Evolutionary conservation across 1,140 invertebrate genomes (phyloP).

Genomic region (Temnothorax nylanderi): DNA sequence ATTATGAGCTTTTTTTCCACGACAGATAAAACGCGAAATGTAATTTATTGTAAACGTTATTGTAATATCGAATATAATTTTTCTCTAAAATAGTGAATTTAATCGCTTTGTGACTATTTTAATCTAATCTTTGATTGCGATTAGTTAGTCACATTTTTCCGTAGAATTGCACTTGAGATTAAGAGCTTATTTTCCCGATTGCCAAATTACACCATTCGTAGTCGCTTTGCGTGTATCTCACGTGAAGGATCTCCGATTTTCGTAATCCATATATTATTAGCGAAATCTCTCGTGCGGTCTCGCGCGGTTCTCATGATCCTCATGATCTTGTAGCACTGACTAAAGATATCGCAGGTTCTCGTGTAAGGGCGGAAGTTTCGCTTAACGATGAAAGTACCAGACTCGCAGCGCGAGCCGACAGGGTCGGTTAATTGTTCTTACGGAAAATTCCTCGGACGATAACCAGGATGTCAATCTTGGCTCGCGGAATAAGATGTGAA

Average conservation of each 20-base stretch:
- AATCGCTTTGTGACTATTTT: not conserved
- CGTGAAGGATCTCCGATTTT: conserved; percentile 13
- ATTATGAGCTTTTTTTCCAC: not conserved
- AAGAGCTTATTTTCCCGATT: not conserved
- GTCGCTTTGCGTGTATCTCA: not conserved
- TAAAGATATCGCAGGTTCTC: conserved; percentile 63
- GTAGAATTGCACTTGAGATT: not conserved
- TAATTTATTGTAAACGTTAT: not conserved
- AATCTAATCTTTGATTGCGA: not conserved
- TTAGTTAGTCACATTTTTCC: not conserved
- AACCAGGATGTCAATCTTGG: conserved; percentile 76
- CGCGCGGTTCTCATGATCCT: conserved; percentile 22
- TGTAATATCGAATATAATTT: not conserved
- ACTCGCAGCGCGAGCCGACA: conserved; percentile 73
- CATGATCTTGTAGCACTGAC: conserved; percentile 51
- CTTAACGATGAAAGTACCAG: conserved; percentile 79
- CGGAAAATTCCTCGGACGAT: conserved; percentile 78
- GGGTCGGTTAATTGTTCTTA: conserved; percentile 78
- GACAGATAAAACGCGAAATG: not conserved
- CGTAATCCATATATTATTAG: conserved; percentile 37
- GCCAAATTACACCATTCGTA: not conserved
- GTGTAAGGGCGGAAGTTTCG: conserved; percentile 71
- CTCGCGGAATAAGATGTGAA: conserved; percentile 68
- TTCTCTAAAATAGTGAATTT: not conserved
- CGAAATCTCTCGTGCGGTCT: conserved; percentile 5